Base-by-base conservation (phyloP, 1,140 invertebrate species). In the Maniola jurtina region DNA sequence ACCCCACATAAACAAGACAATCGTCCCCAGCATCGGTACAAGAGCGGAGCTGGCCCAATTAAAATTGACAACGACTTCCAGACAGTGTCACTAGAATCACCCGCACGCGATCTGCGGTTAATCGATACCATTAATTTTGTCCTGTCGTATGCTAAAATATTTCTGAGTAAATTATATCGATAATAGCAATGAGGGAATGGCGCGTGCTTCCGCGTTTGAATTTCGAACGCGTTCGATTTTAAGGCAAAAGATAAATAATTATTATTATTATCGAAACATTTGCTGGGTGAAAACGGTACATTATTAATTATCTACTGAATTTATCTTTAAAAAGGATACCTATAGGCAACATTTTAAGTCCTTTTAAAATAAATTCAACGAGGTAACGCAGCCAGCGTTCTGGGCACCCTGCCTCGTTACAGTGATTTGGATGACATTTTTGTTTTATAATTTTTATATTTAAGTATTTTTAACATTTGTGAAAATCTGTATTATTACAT, bases 41-140 rank as follows among this genome's bases (percentile, higher is more conserved):
- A 79, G 73, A 80, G 79, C 76, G 80, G 83, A 84, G 77, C 71
- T 82, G 80, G 81, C 77, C 82, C 82, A 84, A 87, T 85, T 85
- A 85, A 87, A 85, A 76, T 78, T 85, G 82, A 87, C 84, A 86
- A 78, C 77, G 72, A 79, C 80, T 79, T 73, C 80, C 79, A 76
- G 76, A 80, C 77, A 74, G 79, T 77, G 80, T 82, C 77, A 68
- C 64, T 33, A 64, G 75, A 79, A 81, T 86, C 83, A 79, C 68
- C 72, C 63, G 80, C 82, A 84, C 82, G 84, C 82, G 76, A 84
- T 86, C 82, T 83, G 57, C 60, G 71, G 74, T 77, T 80, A 80
- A 87, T 84, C 81, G 80, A 83, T 80, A 74, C 76, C 78, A 83
- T 84, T 83, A 77, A 87, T 85, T 87, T 85, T 78, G 76, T 77